Evolutionary conservation across 2,797 vertebrate genomes (phyloP).

Genomic region (Myotis myotis): DNA sequence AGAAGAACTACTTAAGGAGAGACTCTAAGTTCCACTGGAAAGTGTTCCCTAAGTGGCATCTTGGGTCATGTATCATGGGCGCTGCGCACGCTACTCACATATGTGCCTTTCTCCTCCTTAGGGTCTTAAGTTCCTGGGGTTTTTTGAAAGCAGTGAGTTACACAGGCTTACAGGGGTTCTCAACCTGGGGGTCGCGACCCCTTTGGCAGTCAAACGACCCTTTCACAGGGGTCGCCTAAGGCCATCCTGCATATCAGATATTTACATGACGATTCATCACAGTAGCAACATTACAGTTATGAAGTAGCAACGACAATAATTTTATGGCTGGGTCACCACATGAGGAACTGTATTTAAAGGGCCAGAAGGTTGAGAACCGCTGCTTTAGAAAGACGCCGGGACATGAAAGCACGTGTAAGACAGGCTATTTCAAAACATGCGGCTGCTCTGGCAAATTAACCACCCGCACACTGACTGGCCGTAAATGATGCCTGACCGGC

Average conservation of each 20-base stretch:
- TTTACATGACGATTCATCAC: no score
- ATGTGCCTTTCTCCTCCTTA: not conserved
- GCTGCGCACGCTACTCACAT: not conserved
- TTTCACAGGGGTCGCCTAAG: no score
- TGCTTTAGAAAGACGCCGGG: not conserved
- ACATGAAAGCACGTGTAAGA: not conserved
- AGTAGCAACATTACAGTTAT: no score
- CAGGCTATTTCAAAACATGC: not conserved
- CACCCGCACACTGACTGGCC: no score
- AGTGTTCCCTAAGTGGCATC: not conserved
- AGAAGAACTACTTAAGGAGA: not conserved
- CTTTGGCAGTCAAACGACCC: no score
- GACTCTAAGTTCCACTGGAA: not conserved
- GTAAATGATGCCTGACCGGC: no score
- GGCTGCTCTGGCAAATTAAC: fast-evolving
- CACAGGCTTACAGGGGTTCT: not conserved
- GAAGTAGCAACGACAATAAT: no score
- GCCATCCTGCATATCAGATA: no score
- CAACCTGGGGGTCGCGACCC: no score
- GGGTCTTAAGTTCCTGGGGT: not conserved
- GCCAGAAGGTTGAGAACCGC: no score
- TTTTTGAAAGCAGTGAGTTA: not conserved
- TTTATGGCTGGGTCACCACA: no score
- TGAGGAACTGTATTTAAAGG: no score
- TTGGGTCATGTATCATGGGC: not conserved